A percentile compares a stretch with the other conserved stretches of the same genome.
These are phyloP conservation scores for Ephestia elutella DNA, from an alignment of 1,140 invertebrate species.

Conservation along the genomic window DNA sequence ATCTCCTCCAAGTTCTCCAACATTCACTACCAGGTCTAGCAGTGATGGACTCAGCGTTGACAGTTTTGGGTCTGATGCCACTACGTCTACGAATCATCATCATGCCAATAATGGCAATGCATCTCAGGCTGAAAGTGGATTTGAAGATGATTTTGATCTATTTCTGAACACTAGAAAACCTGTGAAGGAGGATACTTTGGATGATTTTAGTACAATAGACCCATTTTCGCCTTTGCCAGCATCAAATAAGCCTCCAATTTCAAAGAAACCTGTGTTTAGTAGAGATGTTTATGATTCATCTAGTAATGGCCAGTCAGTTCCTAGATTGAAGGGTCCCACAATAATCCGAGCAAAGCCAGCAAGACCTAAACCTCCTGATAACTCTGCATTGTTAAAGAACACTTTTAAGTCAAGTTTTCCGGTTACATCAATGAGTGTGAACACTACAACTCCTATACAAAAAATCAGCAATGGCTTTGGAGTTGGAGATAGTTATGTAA, in stretches of 20 bases:
- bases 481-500: constrained; percentile 54
- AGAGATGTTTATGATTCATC: constrained; percentile 53
- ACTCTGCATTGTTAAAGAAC: constrained; percentile 54
- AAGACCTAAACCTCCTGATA: constrained; percentile 81
- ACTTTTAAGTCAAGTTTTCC: constrained; percentile 51
- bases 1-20: constrained; percentile 82
- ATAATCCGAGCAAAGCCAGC: constrained; percentile 83
- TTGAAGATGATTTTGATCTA: constrained; percentile 84
- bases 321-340: constrained; percentile 75
- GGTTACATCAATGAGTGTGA: constrained; percentile 56
- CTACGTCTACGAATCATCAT: constrained; percentile 75
- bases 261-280: constrained; percentile 43
- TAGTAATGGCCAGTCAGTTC: constrained; percentile 61
- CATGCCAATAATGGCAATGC: constrained; percentile 77
- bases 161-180: constrained; percentile 70
- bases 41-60: constrained; percentile 83
- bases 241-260: constrained; percentile 39
- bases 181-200: constrained; percentile 70
- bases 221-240: constrained; percentile 63
- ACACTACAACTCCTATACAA: constrained; percentile 60
- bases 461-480: constrained; percentile 47
- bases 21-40: constrained; percentile 81
- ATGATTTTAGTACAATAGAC: constrained; percentile 62
- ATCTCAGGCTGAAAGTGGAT: constrained; percentile 83
- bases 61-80: constrained; percentile 83